Conservation (phyloP, 2,888 invertebrate genomes). For the Argyresthia goedartella region DNA sequence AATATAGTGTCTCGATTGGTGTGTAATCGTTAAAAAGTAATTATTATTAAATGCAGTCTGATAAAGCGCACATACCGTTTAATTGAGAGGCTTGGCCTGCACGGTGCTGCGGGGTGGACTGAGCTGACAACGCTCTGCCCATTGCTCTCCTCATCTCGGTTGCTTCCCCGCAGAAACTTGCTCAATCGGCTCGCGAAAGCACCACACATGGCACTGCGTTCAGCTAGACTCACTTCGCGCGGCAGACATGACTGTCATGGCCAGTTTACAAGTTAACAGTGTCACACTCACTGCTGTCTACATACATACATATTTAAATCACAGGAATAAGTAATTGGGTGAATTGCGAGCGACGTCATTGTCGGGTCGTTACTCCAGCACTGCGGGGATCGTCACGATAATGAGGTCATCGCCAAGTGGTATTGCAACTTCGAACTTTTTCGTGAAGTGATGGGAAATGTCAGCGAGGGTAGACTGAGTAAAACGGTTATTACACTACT, state of each 20-base stretch:
- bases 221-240: neutral
- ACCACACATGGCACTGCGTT: neutral
- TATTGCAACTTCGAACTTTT: no score
- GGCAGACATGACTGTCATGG: neutral
- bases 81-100: slow-evolving; percentile 23
- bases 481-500: no score
- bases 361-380: no score
- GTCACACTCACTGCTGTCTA: neutral
- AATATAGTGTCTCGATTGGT: no score
- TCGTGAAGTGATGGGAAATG: no score
- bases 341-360: neutral
- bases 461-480: no score
- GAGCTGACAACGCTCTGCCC: slow-evolving; percentile 29
- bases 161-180: slow-evolving; percentile 15
- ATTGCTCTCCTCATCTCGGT: slow-evolving; percentile 28
- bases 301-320: slow-evolving; percentile 5
- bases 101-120: slow-evolving; percentile 14
- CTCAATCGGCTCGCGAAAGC: slow-evolving; percentile 1
- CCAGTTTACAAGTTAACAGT: slow-evolving; percentile 3
- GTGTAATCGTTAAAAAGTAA: slow-evolving; percentile 33
- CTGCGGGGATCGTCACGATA: no score
- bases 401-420: no score
- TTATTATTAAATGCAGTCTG: slow-evolving; percentile 21
- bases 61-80: slow-evolving; percentile 34
- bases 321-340: neutral